phyloP scores from a whole-genome alignment of 1,140 invertebrate species.

The Pseudomyrmex dendroicus region DNA sequence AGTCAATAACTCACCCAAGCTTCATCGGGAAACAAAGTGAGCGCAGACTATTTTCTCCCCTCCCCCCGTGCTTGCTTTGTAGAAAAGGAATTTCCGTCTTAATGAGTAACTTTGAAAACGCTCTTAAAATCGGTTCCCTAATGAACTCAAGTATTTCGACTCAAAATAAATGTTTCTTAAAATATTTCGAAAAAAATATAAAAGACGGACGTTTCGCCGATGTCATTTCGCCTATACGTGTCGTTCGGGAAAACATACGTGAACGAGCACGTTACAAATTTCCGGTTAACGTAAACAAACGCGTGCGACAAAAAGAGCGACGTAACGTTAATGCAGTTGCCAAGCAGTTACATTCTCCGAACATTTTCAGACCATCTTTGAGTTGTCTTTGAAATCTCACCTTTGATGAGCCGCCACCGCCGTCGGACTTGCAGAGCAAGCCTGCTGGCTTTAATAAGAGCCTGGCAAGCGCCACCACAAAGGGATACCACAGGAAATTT shows the following conservation, averaged over 20 bases:
- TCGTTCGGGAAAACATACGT: conserved; percentile 27
- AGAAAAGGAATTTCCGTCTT: conserved; percentile 42
- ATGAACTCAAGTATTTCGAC: neutral
- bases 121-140: conserved; percentile 5
- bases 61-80: neutral
- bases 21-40: conserved; percentile 67
- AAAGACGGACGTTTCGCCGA: neutral
- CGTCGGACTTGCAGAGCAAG: conserved; percentile 57
- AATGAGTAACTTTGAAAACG: neutral
- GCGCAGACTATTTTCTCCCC: conserved; percentile 32
- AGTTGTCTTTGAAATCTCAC: conserved; percentile 71
- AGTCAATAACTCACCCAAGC: conserved; percentile 61
- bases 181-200: neutral
- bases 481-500: conserved; percentile 74
- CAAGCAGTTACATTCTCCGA: conserved; percentile 21
- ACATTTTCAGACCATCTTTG: conserved; percentile 73
- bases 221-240: conserved; percentile 5
- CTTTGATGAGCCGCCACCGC: conserved; percentile 72
- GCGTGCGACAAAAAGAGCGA: conserved; percentile 11
- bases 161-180: neutral
- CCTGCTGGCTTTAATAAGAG: conserved; percentile 74
- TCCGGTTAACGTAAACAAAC: conserved; percentile 50
- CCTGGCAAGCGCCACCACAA: conserved; percentile 72
- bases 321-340: conserved; percentile 52
- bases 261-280: conserved; percentile 18